These are phyloP conservation scores for Alloplasta piceator DNA, from an alignment of 2,888 invertebrate species.

Conservation along the genomic window DNA sequence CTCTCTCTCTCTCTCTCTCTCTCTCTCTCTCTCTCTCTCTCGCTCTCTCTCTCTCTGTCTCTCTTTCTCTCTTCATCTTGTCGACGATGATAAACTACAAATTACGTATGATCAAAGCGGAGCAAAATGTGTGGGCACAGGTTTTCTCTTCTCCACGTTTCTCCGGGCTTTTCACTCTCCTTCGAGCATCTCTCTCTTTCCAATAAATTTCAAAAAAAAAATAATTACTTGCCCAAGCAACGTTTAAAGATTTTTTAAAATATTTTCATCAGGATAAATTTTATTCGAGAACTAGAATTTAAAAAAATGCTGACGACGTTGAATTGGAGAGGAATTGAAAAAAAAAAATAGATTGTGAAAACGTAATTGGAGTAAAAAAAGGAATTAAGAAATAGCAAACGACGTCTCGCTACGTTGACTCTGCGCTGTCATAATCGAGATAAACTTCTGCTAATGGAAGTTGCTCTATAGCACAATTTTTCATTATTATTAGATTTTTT, in stretches of 20 bases:
- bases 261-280: not conserved
- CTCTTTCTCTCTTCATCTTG: not conserved
- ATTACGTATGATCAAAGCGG: conserved; percentile 56
- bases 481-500: conserved; percentile 18
- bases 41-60: not conserved
- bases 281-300: not conserved
- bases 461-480: conserved; percentile 12
- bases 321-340: conserved; percentile 50
- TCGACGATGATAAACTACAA: conserved; percentile 57
- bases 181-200: no score
- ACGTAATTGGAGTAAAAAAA: not conserved
- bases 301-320: conserved; percentile 23
- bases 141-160: conserved; percentile 41
- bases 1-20: conserved; percentile 17
- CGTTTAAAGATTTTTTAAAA: not conserved
- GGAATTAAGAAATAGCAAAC: conserved; percentile 30
- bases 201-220: no score
- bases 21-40: not conserved
- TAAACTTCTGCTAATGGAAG: conserved; percentile 71
- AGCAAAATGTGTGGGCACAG: conserved; percentile 46
- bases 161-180: not conserved
- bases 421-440: conserved; percentile 71
- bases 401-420: conserved; percentile 60
- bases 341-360: conserved; percentile 10
- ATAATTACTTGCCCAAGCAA: no score